Conservation (phyloP, 2,113 vertebrate species). For the Otis tarda region DNA sequence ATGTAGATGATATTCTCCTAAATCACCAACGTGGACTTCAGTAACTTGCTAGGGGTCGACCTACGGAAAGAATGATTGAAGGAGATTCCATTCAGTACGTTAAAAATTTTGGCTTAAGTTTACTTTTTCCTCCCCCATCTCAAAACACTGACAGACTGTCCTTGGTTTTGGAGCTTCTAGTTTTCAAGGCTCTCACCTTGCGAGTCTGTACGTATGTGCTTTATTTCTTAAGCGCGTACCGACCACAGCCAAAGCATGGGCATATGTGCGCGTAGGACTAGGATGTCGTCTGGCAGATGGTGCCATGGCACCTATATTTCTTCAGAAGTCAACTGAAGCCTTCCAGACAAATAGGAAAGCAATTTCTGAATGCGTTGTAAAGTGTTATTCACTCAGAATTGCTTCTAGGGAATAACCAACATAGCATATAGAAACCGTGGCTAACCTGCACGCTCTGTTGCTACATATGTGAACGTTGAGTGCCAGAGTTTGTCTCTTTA, state of each 20-base stretch:
- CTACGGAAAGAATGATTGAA: background rate
- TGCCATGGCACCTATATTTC: constrained; percentile 34
- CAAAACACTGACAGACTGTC: background rate
- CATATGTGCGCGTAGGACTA: constrained; percentile 56
- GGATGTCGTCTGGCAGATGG: constrained; percentile 53
- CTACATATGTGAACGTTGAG: background rate
- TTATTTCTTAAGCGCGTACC: constrained; percentile 36
- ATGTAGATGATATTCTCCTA: background rate
- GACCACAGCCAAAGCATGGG: constrained; percentile 40
- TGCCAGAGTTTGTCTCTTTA: background rate
- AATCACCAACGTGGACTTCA: background rate
- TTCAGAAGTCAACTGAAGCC: constrained; percentile 34
- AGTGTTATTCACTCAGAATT: constrained; percentile 15
- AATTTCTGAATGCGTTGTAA: constrained; percentile 24
- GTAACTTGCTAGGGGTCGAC: background rate
- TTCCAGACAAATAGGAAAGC: constrained; percentile 28
- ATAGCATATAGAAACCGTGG: background rate
- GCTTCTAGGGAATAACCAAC: background rate
- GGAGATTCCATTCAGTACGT: background rate
- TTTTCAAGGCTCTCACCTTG: constrained; percentile 57
- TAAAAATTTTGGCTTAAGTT: constrained; percentile 14
- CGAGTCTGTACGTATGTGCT: constrained; percentile 35
- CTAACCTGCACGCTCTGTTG: background rate
- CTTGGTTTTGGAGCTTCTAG: constrained; percentile 1
- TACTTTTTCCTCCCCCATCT: background rate